phyloP scores from a whole-genome alignment of 2,888 invertebrate species.

The Chrysolina haemoptera region DNA sequence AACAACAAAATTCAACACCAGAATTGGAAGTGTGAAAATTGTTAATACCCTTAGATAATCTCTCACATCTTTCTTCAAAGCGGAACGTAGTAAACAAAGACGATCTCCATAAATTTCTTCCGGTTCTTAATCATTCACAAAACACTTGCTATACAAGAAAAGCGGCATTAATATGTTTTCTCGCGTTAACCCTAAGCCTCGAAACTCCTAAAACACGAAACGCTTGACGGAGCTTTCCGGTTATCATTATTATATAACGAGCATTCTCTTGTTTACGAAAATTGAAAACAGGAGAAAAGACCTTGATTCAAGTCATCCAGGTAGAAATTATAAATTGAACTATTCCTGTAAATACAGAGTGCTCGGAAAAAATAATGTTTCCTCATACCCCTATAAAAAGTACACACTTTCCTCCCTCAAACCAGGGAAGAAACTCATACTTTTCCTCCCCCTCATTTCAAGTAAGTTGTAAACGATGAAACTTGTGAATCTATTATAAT shows the following conservation, averaged over 20 bases:
- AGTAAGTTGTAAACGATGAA: too few species aligned
- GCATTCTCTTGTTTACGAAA: neutral
- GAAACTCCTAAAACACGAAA: constrained; percentile 17
- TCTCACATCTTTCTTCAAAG: neutral
- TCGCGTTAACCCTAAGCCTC: constrained; percentile 7
- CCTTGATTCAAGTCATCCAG: neutral
- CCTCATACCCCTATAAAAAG: too few species aligned
- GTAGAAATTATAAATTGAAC: neutral
- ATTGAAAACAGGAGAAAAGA: neutral
- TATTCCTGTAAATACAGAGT: neutral
- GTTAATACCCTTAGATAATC: neutral
- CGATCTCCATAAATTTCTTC: constrained; percentile 9
- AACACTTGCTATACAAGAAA: constrained; percentile 16
- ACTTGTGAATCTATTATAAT: too few species aligned
- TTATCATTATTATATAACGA: constrained; percentile 24
- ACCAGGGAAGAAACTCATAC: too few species aligned
- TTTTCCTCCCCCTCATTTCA: too few species aligned
- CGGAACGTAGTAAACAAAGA: constrained; percentile 4
- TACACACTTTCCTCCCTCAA: too few species aligned
- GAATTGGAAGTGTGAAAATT: neutral
- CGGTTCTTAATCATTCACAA: constrained; percentile 10
- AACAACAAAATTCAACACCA: neutral
- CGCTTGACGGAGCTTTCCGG: constrained; percentile 29
- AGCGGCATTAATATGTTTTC: constrained; percentile 11
- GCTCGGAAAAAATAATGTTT: too few species aligned